Conservation (phyloP, 2,888 invertebrate genomes). For the Leucophenga maculata region DNA sequence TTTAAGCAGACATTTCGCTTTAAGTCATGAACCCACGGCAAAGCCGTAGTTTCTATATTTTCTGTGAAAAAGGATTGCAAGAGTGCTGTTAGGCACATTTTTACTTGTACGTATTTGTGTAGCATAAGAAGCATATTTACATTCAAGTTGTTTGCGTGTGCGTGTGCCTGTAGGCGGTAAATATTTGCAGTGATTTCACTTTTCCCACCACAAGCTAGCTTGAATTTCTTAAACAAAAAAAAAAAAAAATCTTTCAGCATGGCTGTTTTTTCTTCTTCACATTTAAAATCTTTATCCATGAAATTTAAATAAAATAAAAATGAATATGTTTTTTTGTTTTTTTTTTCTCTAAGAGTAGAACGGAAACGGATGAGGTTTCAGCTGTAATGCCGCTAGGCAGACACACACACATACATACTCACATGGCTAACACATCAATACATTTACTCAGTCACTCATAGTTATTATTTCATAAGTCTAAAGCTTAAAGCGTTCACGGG, state of each 20-base stretch:
- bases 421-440: neutral
- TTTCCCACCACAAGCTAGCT: neutral
- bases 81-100: neutral
- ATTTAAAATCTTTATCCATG: neutral
- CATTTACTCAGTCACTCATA: neutral
- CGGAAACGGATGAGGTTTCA: neutral
- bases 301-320: constrained; percentile 18
- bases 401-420: constrained; percentile 7
- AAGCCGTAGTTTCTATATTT: too few species aligned
- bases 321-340: neutral
- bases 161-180: neutral
- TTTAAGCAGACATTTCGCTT: neutral
- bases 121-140: neutral
- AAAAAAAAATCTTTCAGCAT: too few species aligned
- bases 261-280: too few species aligned
- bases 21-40: too few species aligned
- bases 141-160: neutral
- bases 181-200: constrained; percentile 1
- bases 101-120: neutral
- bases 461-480: constrained; percentile 14
- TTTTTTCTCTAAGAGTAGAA: too few species aligned
- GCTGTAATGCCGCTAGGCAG: neutral
- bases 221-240: neutral
- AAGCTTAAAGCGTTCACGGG: constrained; percentile 13
- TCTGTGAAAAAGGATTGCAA: too few species aligned